Conservation (phyloP, 1,140 invertebrate genomes). For the Ceratina calcarata region DNA sequence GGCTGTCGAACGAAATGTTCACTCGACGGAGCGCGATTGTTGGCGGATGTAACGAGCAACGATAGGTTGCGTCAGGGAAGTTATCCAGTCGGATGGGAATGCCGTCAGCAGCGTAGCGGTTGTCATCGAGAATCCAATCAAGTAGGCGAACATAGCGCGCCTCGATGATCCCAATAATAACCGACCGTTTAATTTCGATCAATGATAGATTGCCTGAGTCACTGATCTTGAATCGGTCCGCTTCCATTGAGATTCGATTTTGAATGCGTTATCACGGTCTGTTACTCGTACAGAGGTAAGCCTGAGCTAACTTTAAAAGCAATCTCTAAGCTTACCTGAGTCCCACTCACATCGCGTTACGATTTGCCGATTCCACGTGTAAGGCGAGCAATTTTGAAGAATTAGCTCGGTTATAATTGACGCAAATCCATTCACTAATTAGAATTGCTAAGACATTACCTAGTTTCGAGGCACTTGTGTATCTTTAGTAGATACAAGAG, state of each 20-base stretch:
- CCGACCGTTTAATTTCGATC: slow-evolving; percentile 34
- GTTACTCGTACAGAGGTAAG: background rate
- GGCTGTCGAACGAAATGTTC: background rate
- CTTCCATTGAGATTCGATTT: slow-evolving; percentile 21
- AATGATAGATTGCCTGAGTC: slow-evolving; percentile 34
- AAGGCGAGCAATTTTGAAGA: too few relatives aligned
- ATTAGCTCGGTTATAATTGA: too few relatives aligned
- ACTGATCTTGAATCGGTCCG: slow-evolving; percentile 27
- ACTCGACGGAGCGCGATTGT: background rate
- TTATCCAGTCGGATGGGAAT: slow-evolving; percentile 1
- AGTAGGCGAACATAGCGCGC: slow-evolving; percentile 16
- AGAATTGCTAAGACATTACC: too few relatives aligned
- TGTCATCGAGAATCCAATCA: slow-evolving; percentile 39
- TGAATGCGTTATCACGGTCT: background rate
- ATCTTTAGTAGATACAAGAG: too few relatives aligned
- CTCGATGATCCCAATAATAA: slow-evolving; percentile 35
- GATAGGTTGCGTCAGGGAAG: background rate
- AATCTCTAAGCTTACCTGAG: too few relatives aligned
- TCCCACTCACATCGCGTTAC: too few relatives aligned
- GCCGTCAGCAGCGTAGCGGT: background rate
- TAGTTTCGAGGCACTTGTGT: too few relatives aligned
- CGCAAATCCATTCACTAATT: too few relatives aligned
- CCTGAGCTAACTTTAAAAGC: too few relatives aligned
- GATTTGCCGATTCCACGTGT: too few relatives aligned
- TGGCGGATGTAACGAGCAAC: slow-evolving; percentile 9